Base-by-base conservation (phyloP, 2,113 vertebrate genomes). In the Haliaeetus leucogaster region DNA sequence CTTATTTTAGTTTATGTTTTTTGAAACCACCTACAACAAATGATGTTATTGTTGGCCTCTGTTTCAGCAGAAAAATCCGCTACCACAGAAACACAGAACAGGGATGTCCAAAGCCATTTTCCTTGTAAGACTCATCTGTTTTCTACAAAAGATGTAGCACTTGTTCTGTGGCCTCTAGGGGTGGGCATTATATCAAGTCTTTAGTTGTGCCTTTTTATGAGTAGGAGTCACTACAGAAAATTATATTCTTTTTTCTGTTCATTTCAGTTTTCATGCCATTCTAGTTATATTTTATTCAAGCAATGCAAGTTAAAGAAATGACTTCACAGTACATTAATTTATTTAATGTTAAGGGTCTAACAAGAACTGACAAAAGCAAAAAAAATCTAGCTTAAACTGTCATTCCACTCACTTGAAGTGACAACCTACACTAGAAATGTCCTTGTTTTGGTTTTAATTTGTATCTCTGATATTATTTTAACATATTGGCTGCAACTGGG, bases 251-350 rank as follows among this genome's bases (percentile, higher is more conserved):
- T 91, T 80, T 34, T 32, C 26, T 94, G 52, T 78, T 94, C 58
- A 89, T 91, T 96, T 97, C 36, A 36, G 56, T 86, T 96, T 96
- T 96, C 80, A 40, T 86, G 21, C 13, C 65, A 74, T 89, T 91
- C 56, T 36, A 84, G 21, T 78, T 56, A 26, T 70, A 74, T 89
- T 95, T 92, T 66, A 91, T 56, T 96, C 65, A 87, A 78, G 43
- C 22, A 82, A 89, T 61, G 63, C 92, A 97, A 96, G 42, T 73
- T 52, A 71, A 86, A 97, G 72, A 65, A 89, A 66, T 78, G 4
- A 78, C 43, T 96, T 95, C 73, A 66, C 38, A 67, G 90, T 81
- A 93, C 61, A 82, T 93, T 96, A 95, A 87, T 76, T 86, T 89
- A 87, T 76, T 86, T 89, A 70, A 86, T 82, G 16, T 74, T 95